Evolutionary conservation across 2,797 vertebrate genomes (phyloP).

Genomic region (Cuculus canorus): DNA sequence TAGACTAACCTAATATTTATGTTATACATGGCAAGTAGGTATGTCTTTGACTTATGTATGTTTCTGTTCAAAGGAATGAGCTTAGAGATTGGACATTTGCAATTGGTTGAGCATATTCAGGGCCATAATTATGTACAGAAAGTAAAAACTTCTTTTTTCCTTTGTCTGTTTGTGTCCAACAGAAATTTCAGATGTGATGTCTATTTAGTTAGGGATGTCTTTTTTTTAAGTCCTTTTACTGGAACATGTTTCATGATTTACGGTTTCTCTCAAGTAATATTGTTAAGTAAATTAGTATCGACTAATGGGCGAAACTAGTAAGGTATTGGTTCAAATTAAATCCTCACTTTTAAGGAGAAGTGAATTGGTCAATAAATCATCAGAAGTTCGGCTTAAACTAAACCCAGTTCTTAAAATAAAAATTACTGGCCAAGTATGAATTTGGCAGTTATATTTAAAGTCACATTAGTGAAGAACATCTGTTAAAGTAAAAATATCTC

Average conservation of each 20-base stretch:
- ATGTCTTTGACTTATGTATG: background rate
- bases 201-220: background rate
- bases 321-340: background rate
- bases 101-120: background rate
- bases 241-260: background rate
- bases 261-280: background rate
- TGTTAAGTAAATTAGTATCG: conserved; percentile 7
- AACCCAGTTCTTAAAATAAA: background rate
- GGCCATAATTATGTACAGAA: background rate
- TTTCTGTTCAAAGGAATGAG: conserved; percentile 13
- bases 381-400: background rate
- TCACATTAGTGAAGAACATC: conserved; percentile 14
- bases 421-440: background rate
- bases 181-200: background rate
- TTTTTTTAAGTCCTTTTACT: background rate
- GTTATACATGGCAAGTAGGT: background rate
- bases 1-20: background rate
- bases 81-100: background rate
- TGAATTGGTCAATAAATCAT: background rate
- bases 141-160: background rate
- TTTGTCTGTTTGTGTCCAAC: background rate
- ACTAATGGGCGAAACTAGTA: background rate
- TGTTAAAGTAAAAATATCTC: conserved; percentile 55
- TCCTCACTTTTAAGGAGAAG: background rate
- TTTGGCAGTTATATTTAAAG: background rate